Base-by-base conservation (phyloP, 2,888 invertebrate species). In the Folsomia candida region DNA sequence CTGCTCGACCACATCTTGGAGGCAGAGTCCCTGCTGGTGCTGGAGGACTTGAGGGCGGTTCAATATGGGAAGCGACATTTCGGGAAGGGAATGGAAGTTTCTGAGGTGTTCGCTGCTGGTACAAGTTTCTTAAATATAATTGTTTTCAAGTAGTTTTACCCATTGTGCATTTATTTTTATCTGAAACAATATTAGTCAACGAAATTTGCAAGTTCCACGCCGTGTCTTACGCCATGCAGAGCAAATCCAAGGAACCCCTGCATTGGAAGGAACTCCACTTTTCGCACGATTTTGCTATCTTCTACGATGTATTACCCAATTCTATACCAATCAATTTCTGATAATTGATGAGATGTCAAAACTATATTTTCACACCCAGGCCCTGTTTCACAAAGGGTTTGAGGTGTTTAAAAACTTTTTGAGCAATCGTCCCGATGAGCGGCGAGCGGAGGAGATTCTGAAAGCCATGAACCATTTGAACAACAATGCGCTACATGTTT, bases 1-100 rank as follows among this genome's bases (percentile, higher is more conserved):
- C 26, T 75, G 1, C 62, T 76, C 1, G 72, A 76, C 3, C 73
- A 75, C 65, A 67, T 79, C 25, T 66, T 72, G 1, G 80, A 78
- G 6, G 72, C 81, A 11, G 81, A 81, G 62, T 81, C 80, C 22
- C 75, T 81, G 6, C 73, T 81, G n/a, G 80, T 81, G 4, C 65
- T 81, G 64, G 80, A 80, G 27, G 81, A 81, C 70, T 71, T 81
- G 60, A 72, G 79, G 26, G 73, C 78, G 20, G 57, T 66, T 18
- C 80, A 78, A 11, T 81, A 72, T 70, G 73, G 76, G 4, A 79
- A 80, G 65, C 69, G 78, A 4, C 78, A 81, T 67, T 79, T 81
- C 64, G 73, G 77, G 1, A 68, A 79, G 20, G 80, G 81, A 6
- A 72, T 81, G 26, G 63, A 73, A 14, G 67, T 77, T 4, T 65